Evolutionary conservation across 2,888 invertebrate species (phyloP), one percentile per base, ranked within the genome.

Genomic region (Gisinianus flammeolus): DNA sequence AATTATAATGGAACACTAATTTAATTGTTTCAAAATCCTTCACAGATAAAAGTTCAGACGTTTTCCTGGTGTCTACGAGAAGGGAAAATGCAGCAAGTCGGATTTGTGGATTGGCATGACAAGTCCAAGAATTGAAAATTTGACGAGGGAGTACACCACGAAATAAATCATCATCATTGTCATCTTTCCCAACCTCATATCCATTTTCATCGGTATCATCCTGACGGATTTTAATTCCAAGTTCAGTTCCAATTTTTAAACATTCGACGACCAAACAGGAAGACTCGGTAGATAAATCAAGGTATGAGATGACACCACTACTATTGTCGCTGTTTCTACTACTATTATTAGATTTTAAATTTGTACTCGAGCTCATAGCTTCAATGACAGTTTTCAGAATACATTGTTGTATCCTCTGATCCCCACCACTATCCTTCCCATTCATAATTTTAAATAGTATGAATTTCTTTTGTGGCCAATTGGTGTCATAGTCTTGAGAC

Each of bases 31-130:
- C 86, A 52, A 95, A 88, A 85, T 95, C 95, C 62, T 88, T 87
- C 0, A 85, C 77, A 0, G 89, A 86, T 81, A 93, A 90, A 16
- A 88, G 83, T 85, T 94, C 93, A 1, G 94, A 93, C 0, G 91
- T 91, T 86, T 92, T 93, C 72, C 91, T 86, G 79, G 91, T 92
- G 85, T 94, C 93, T 72, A 93, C 91, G 44, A 95, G 86, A 26
- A 94, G 87, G 0, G 91, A 90, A 71, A 94, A 88, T 0, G 91
- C 90, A 81, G 92, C 89, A 8, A 94, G 87, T 31, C 94, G 89
- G 1, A 92, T 90, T 91, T 94, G 83, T n/a, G 81, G 76, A 80
- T 83, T 81, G 35, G 74, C 79, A 64, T 72, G 70, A 76, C 74
- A 79, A 2, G 82, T 58, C 84, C 84, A 84, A 30, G 79, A 79